phyloP scores from a whole-genome alignment of 2,797 vertebrate species.

The Coendou prehensilis region DNA sequence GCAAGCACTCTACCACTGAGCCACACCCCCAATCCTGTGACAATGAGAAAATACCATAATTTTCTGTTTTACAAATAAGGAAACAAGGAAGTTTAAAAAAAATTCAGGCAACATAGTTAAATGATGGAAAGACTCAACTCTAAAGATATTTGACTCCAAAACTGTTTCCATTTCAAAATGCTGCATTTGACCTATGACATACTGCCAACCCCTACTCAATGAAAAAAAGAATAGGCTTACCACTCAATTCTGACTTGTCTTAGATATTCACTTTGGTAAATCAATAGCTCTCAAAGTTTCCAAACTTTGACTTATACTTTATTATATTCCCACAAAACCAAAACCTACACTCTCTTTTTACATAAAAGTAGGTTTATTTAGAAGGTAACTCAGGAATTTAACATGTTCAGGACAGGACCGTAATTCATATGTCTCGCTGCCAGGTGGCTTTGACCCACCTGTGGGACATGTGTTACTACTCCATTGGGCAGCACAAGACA shows the following conservation, averaged over 20 bases:
- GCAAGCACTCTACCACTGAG: neutral
- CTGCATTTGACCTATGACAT: neutral
- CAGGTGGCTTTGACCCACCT: neutral
- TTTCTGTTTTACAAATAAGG: constrained; percentile 29
- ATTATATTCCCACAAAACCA: neutral
- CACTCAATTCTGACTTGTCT: neutral
- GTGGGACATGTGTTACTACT: neutral
- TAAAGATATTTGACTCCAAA: neutral
- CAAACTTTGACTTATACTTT: neutral
- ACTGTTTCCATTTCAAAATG: neutral
- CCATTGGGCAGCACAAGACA: neutral
- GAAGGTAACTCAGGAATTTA: neutral
- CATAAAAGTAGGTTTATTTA: neutral
- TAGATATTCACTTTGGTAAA: neutral
- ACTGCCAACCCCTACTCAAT: neutral
- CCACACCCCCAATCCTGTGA: neutral
- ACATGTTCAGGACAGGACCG: neutral
- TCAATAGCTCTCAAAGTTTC: neutral
- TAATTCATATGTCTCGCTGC: neutral
- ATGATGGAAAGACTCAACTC: neutral
- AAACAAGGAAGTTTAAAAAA: neutral
- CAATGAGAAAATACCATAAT: neutral
- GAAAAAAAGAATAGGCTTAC: neutral
- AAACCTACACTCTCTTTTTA: neutral
- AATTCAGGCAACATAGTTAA: neutral